These are phyloP conservation scores for Prosopocoilus inquinatus DNA, from an alignment of 2,888 invertebrate genomes.

Conservation along the genomic window DNA sequence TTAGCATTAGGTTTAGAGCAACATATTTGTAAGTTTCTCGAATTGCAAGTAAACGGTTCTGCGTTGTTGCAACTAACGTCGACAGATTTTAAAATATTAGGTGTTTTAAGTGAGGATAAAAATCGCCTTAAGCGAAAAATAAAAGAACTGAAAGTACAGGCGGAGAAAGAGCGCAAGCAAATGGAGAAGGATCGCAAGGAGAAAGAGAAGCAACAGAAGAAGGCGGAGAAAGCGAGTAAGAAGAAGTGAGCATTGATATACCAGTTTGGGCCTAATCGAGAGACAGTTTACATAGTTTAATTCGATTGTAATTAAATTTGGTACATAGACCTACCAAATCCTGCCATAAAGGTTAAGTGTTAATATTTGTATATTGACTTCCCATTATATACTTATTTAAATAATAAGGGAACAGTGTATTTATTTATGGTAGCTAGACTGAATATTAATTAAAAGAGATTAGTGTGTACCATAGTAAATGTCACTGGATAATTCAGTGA, in stretches of 20 bases:
- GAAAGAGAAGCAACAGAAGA: constrained; percentile 80
- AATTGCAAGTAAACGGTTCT: constrained; percentile 85
- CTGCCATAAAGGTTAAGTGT: constrained; percentile 35
- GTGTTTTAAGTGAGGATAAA: constrained; percentile 77
- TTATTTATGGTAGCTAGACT: constrained; percentile 23
- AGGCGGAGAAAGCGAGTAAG: constrained; percentile 71
- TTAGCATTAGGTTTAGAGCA: constrained; percentile 79
- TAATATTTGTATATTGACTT: constrained; percentile 17
- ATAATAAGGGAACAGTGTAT: constrained; percentile 19
- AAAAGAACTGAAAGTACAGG: constrained; percentile 76
- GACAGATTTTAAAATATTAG: constrained; percentile 85
- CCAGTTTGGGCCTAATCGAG: constrained; percentile 11
- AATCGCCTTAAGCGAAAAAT: constrained; percentile 80
- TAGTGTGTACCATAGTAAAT: constrained; percentile 4
- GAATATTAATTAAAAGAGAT: constrained; percentile 10
- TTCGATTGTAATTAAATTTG: constrained; percentile 14
- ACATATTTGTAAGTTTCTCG: constrained; percentile 83
- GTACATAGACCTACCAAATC: constrained; percentile 28
- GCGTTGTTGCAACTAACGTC: constrained; percentile 86
- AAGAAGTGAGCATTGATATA: constrained; percentile 55
- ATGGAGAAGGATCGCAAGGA: constrained; percentile 83
- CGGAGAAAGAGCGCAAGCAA: constrained; percentile 68
- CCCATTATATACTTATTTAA: constrained; percentile 1
- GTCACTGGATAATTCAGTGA: constrained; percentile 4
- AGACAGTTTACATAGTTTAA: constrained; percentile 2